A percentile compares a stretch with the other conserved stretches of the same genome.
Conservation (phyloP, 1,140 invertebrate species). For the Diachasmimorpha longicaudata region DNA sequence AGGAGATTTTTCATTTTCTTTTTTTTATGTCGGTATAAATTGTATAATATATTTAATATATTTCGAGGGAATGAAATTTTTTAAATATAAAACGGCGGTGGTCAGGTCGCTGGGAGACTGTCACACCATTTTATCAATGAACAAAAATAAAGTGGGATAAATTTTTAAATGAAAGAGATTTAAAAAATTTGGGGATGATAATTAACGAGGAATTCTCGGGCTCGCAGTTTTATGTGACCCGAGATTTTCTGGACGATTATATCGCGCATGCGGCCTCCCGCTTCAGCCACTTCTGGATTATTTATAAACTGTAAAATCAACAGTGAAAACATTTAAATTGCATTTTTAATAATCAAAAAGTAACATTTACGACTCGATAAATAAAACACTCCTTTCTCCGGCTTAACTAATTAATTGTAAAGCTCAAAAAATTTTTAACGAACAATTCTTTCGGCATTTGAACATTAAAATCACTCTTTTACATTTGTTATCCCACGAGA, state of each 20-base stretch:
- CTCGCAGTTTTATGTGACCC: conserved; percentile 57
- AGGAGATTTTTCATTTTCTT: conserved; percentile 44
- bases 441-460: not conserved
- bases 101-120: conserved; percentile 24
- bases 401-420: not conserved
- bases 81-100: conserved; percentile 34
- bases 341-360: not conserved
- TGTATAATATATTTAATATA: conserved; percentile 64
- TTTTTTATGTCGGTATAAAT: conserved; percentile 54
- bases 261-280: conserved; percentile 24
- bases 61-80: conserved; percentile 38
- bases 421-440: not conserved
- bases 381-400: conserved; percentile 42
- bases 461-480: conserved; percentile 18
- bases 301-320: conserved; percentile 46
- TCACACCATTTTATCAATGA: conserved; percentile 14
- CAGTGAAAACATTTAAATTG: conserved; percentile 3
- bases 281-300: conserved; percentile 45
- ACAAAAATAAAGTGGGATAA: not conserved
- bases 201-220: conserved; percentile 29
- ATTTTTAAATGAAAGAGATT: not conserved
- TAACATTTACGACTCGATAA: conserved; percentile 38
- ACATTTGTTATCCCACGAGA: conserved; percentile 26
- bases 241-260: conserved; percentile 26
- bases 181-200: not conserved